Evolutionary conservation across 2,888 invertebrate genomes (phyloP).

Genomic region (Epinotia nisella): DNA sequence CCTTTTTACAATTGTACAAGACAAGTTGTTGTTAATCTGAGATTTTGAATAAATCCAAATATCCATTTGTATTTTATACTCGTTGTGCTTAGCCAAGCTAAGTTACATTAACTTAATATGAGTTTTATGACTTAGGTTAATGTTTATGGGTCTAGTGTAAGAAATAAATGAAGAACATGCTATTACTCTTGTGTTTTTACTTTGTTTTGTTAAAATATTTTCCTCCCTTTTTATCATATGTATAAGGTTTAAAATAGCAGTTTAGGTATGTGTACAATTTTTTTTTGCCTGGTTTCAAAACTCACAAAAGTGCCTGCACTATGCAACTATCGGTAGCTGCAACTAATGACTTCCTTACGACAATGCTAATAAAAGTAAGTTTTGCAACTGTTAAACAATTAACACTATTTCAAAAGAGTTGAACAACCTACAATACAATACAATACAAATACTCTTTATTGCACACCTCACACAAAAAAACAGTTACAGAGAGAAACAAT

Average conservation of each 20-base stretch:
- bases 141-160: background rate
- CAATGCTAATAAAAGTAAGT: background rate
- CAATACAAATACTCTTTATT: too few species aligned
- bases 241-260: too few species aligned
- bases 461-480: too few species aligned
- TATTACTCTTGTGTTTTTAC: background rate
- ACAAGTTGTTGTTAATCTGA: background rate
- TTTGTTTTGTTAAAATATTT: background rate
- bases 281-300: too few species aligned
- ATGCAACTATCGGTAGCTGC: background rate
- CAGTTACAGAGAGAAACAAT: too few species aligned
- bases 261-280: too few species aligned
- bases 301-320: too few species aligned
- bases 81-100: slow-evolving; percentile 3
- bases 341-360: background rate
- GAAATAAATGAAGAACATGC: background rate
- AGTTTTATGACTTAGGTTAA: background rate
- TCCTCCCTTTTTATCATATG: background rate
- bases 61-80: background rate
- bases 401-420: background rate
- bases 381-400: too few species aligned
- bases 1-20: background rate
- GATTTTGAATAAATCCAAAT: background rate
- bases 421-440: background rate
- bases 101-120: background rate